Evolutionary conservation across 2,888 invertebrate genomes (phyloP).

Genomic region (Elmis aenea): DNA sequence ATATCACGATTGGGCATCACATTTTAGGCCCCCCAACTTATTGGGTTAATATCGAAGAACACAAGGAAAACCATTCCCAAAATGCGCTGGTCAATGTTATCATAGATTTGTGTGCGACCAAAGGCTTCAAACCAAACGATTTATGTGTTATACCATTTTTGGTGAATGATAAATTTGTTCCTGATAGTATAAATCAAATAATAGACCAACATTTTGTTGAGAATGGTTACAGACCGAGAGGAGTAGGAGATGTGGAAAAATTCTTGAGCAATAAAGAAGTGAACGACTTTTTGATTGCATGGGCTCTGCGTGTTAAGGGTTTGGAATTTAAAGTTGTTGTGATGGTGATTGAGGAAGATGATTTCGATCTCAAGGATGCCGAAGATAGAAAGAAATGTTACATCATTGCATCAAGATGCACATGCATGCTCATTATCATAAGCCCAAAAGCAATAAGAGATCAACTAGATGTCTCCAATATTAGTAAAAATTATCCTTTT

Average conservation of each 20-base stretch:
- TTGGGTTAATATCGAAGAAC: slow-evolving; percentile 32
- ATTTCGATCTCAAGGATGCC: slow-evolving; percentile 37
- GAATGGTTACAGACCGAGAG: slow-evolving; percentile 37
- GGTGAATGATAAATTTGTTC: slow-evolving; percentile 30
- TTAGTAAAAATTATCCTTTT: slow-evolving; percentile 35
- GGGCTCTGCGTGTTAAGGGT: slow-evolving; percentile 41
- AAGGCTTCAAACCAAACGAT: slow-evolving; percentile 41
- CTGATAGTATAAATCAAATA: slow-evolving; percentile 34
- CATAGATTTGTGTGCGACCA: slow-evolving; percentile 39
- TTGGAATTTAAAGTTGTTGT: slow-evolving; percentile 43
- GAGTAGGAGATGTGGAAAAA: slow-evolving; percentile 36
- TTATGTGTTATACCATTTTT: slow-evolving; percentile 40
- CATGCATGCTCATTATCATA: slow-evolving; percentile 38
- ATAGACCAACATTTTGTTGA: slow-evolving; percentile 38
- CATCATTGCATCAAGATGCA: slow-evolving; percentile 41
- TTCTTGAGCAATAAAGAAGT: slow-evolving; percentile 33
- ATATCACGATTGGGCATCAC: slow-evolving; percentile 34
- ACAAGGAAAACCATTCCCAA: slow-evolving; percentile 17
- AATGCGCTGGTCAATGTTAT: slow-evolving; percentile 33
- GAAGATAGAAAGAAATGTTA: slow-evolving; percentile 41
- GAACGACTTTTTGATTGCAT: slow-evolving; percentile 38
- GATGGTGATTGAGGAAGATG: slow-evolving; percentile 40
- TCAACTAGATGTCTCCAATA: slow-evolving; percentile 28
- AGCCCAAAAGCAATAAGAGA: slow-evolving; percentile 29
- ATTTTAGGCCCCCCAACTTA: slow-evolving; percentile 38